These are phyloP conservation scores for Folsomia manolachei DNA, from an alignment of 2,888 invertebrate genomes.

Conservation along the genomic window DNA sequence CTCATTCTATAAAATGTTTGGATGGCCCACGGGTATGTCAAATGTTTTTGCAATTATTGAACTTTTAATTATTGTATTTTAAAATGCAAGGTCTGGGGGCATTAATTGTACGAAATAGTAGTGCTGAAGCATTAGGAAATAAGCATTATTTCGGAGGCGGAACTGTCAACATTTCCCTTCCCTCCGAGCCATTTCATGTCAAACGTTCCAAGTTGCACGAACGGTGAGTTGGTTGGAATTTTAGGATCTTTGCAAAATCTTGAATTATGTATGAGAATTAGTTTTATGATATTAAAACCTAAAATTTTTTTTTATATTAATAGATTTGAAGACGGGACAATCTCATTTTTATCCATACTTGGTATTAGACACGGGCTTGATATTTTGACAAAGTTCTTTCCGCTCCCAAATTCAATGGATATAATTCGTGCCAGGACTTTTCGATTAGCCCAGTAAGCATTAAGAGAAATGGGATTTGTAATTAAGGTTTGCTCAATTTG, in stretches of 20 bases:
- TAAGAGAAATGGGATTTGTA: background rate
- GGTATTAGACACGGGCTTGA: constrained; percentile 80
- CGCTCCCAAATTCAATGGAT: constrained; percentile 54
- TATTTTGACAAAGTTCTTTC: constrained; percentile 53
- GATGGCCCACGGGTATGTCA: constrained; percentile 75
- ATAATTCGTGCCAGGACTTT: constrained; percentile 67
- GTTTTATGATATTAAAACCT: too few species aligned
- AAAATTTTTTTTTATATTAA: background rate
- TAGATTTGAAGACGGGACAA: constrained; percentile 92
- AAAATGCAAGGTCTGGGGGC: constrained; percentile 69
- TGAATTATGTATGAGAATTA: too few species aligned
- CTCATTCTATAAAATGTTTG: constrained; percentile 97
- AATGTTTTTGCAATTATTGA: background rate
- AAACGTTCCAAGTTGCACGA: constrained; percentile 68
- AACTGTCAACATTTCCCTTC: constrained; percentile 80
- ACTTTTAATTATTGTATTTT: background rate
- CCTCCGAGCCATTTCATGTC: constrained; percentile 68
- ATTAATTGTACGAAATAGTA: constrained; percentile 70
- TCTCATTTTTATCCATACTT: constrained; percentile 80
- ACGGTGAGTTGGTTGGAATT: constrained; percentile 63
- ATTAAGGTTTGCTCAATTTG: background rate
- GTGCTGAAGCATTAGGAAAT: constrained; percentile 60
- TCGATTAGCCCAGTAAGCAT: constrained; percentile 61
- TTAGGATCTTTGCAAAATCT: background rate
- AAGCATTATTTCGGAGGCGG: constrained; percentile 91